phyloP scores from a whole-genome alignment of 2,888 invertebrate genomes.

The Andrena camellia region DNA sequence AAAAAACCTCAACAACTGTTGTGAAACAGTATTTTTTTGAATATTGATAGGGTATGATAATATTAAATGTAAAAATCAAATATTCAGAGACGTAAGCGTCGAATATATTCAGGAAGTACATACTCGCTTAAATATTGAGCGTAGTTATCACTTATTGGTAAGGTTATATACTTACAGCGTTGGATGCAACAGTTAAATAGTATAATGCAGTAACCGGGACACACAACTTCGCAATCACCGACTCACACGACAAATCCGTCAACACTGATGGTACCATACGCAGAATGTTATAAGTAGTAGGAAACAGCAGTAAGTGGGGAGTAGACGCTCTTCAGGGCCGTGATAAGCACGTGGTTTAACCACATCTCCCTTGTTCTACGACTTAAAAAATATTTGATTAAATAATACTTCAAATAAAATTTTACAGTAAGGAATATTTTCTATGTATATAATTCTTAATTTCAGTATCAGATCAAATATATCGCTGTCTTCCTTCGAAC shows the following conservation, averaged over 20 bases:
- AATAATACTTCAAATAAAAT: neutral
- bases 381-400: neutral
- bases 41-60: too few species aligned
- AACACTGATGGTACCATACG: conserved; percentile 49
- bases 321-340: conserved; percentile 52
- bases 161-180: conserved; percentile 26
- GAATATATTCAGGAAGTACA: too few species aligned
- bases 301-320: conserved; percentile 37
- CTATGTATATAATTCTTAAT: too few species aligned
- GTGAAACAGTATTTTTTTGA: too few species aligned
- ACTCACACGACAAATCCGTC: conserved; percentile 21
- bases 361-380: neutral
- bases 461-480: neutral
- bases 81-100: too few species aligned
- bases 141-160: neutral
- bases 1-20: neutral
- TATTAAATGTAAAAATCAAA: too few species aligned
- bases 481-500: neutral
- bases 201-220: neutral
- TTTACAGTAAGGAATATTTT: neutral
- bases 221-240: neutral
- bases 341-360: conserved; percentile 21
- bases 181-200: conserved; percentile 45
- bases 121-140: neutral
- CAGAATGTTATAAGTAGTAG: conserved; percentile 34